These are phyloP conservation scores for Plutella xylostella DNA, from an alignment of 2,888 invertebrate species.

Conservation along the genomic window DNA sequence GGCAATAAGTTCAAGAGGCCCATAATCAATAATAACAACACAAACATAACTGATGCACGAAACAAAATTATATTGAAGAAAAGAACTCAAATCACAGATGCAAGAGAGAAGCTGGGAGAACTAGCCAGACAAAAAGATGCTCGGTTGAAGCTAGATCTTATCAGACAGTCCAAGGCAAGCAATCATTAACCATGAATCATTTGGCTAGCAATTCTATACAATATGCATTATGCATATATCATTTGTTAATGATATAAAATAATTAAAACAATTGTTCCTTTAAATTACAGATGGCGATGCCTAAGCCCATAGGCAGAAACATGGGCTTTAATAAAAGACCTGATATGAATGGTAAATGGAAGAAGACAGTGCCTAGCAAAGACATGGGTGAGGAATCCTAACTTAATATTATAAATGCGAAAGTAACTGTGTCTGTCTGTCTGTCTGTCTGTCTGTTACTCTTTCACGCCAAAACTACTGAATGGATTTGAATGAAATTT, in stretches of 20 bases:
- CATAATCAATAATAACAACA: constrained; percentile 19
- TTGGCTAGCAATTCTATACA: too few relatives aligned
- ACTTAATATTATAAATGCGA: too few relatives aligned
- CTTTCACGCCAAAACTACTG: too few relatives aligned
- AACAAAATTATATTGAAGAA: constrained; percentile 84
- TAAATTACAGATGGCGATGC: neutral
- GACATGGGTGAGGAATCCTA: too few relatives aligned
- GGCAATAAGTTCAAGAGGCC: constrained; percentile 1
- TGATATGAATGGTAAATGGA: neutral
- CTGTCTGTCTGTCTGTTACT: too few relatives aligned
- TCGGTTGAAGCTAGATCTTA: constrained; percentile 75
- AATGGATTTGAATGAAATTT: too few relatives aligned
- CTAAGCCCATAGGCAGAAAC: neutral
- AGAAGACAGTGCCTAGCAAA: too few relatives aligned
- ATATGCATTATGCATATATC: too few relatives aligned
- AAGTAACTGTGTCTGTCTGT: too few relatives aligned
- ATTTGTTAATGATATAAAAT: neutral
- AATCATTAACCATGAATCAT: neutral
- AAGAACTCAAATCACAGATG: constrained; percentile 80
- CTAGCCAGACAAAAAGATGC: constrained; percentile 83
- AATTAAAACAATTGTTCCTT: neutral
- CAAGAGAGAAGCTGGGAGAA: constrained; percentile 82
- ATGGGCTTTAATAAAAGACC: neutral
- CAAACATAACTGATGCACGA: constrained; percentile 74
- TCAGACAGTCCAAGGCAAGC: constrained; percentile 62